phyloP scores from a whole-genome alignment of 1,140 invertebrate species.

The Parasteatoda tepidariorum region DNA sequence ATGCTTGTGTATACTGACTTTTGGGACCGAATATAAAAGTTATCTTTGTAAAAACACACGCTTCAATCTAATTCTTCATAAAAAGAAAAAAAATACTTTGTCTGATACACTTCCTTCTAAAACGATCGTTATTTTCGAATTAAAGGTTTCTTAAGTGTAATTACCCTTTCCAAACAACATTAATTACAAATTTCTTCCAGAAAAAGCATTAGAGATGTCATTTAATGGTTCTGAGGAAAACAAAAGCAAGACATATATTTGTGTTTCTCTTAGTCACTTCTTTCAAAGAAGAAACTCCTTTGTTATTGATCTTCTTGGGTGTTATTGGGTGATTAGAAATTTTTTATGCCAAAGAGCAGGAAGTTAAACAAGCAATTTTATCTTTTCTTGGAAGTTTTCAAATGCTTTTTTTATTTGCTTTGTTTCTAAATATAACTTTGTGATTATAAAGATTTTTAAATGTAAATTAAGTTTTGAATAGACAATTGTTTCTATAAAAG shows the following conservation, averaged over 20 bases:
- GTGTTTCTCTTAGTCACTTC: not conserved
- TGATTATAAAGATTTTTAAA: too few species aligned
- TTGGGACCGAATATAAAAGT: too few species aligned
- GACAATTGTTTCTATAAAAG: too few species aligned
- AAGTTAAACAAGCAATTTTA: not conserved
- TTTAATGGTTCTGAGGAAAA: conserved; percentile 8
- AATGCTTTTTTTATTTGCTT: too few species aligned
- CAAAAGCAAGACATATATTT: conserved; percentile 31
- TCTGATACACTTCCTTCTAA: not conserved
- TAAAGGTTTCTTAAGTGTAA: conserved; percentile 23
- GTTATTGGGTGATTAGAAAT: not conserved
- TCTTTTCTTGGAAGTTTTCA: not conserved
- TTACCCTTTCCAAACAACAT: conserved; percentile 44
- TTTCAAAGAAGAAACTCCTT: not conserved
- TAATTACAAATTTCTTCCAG: conserved; percentile 34
- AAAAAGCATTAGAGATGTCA: conserved; percentile 35
- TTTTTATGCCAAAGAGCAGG: not conserved
- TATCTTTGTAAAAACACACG: too few species aligned
- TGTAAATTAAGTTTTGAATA: too few species aligned
- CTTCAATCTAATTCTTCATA: not conserved
- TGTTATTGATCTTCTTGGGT: not conserved
- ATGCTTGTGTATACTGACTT: too few species aligned
- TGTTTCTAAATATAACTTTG: too few species aligned
- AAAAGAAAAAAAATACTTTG: conserved; percentile 8
- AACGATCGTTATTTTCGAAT: conserved; percentile 12